Evolutionary conservation across 2,113 vertebrate genomes (phyloP).

Genomic region (Coregonus clupeaformis): DNA sequence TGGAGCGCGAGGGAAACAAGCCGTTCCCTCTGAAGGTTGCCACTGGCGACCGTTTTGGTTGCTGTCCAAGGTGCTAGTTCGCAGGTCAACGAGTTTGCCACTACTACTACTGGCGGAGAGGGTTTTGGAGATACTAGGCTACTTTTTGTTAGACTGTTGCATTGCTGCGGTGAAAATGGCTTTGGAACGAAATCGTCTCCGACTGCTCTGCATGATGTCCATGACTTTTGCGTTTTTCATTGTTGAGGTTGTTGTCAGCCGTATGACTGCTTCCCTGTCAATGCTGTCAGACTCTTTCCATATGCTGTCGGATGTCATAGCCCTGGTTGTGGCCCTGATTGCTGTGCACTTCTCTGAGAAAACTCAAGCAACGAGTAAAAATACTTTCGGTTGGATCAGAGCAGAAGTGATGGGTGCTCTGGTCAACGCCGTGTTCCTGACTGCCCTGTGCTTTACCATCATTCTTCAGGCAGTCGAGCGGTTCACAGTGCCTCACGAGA

Average conservation of each 20-base stretch:
- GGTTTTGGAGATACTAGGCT: too few species aligned
- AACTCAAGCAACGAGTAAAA: conserved; percentile 91
- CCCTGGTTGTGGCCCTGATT: conserved; percentile 90
- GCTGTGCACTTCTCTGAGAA: conserved; percentile 92
- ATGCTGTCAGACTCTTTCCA: conserved; percentile 99
- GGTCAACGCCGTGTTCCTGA: conserved; percentile 96
- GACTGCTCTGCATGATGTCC: conserved; percentile 91
- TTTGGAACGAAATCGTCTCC: conserved; percentile 81
- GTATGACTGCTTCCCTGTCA: conserved; percentile 87
- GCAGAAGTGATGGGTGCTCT: conserved; percentile 97
- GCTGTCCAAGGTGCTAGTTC: too few species aligned
- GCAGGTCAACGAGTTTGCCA: neutral
- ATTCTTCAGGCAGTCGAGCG: conserved; percentile 92
- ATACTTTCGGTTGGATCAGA: conserved; percentile 97
- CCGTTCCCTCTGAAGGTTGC: too few species aligned
- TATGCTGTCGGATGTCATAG: conserved; percentile 97
- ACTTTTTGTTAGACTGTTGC: neutral
- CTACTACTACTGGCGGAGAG: neutral
- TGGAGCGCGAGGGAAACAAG: too few species aligned
- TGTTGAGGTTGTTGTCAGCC: conserved; percentile 93
- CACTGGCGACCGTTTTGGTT: too few species aligned
- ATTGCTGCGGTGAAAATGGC: conserved; percentile 58
- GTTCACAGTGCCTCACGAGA: conserved; percentile 91
- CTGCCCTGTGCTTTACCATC: conserved; percentile 96
- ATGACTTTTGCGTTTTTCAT: conserved; percentile 94